Conservation (phyloP, 2,113 vertebrate species). For the Edolisoma coerulescens region DNA sequence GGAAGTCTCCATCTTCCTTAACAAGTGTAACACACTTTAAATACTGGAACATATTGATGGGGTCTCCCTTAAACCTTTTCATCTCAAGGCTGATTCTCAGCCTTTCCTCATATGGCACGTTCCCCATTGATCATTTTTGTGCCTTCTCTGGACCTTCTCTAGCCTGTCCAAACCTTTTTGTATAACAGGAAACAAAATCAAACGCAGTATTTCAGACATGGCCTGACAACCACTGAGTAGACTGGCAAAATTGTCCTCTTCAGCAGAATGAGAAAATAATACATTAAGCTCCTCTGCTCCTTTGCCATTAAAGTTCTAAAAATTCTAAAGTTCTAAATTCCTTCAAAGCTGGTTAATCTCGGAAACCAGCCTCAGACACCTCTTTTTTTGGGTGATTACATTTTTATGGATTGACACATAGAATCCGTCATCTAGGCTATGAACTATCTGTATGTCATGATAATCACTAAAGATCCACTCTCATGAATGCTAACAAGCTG, state of each 20-base stretch:
- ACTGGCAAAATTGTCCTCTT: background rate
- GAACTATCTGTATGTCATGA: conserved; percentile 55
- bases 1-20: background rate
- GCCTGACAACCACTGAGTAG: background rate
- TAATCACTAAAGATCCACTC: conserved; percentile 35
- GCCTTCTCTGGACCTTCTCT: background rate
- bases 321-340: conserved; percentile 16
- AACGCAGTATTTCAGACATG: background rate
- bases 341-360: conserved; percentile 41
- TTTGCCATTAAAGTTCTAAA: conserved; percentile 20
- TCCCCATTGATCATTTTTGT: background rate
- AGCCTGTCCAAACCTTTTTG: background rate
- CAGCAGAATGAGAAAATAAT: background rate
- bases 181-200: background rate
- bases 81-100: background rate
- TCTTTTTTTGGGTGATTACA: conserved; percentile 43
- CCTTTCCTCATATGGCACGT: background rate
- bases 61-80: background rate
- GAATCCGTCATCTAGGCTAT: conserved; percentile 48
- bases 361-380: conserved; percentile 12
- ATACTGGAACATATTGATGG: background rate
- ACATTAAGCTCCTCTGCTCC: background rate
- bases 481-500: conserved; percentile 52
- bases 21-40: background rate
- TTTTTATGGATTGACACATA: conserved; percentile 53